Percentiles rank a stretch among this genome's conserved stretches.
Evolutionary conservation across 2,113 vertebrate species (phyloP).

Genomic region (Rhabdornis inornatus): DNA sequence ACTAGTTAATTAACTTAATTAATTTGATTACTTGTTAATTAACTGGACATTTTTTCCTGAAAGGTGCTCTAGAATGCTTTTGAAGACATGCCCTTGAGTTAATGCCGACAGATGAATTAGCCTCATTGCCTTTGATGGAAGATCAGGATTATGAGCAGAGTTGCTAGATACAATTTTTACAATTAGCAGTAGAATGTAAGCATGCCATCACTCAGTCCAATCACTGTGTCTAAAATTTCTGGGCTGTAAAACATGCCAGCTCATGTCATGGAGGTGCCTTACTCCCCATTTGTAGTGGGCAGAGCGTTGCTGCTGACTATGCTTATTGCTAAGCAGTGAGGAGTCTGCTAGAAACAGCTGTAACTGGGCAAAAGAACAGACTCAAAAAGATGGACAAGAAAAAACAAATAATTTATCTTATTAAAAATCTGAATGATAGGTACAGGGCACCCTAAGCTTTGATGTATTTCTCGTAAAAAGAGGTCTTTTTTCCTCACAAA

Average conservation of each 20-base stretch:
- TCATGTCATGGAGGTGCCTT: neutral
- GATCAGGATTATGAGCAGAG: neutral
- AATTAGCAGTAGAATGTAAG: neutral
- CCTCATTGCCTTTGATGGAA: neutral
- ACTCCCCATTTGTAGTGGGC: neutral
- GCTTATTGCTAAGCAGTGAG: neutral
- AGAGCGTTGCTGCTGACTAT: neutral
- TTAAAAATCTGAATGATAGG: neutral
- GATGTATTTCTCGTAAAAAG: neutral
- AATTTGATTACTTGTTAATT: neutral
- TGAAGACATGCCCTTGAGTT: neutral
- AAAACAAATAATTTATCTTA: neutral
- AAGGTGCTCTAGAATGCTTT: neutral
- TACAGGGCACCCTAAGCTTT: neutral
- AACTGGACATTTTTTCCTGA: neutral
- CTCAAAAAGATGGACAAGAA: neutral
- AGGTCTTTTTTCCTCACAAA: neutral
- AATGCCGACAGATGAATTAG: neutral
- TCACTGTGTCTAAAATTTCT: neutral
- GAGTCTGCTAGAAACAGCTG: neutral
- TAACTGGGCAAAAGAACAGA: neutral
- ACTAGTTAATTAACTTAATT: neutral
- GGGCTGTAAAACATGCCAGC: neutral
- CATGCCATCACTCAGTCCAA: neutral
- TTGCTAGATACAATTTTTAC: neutral